Percentiles rank a stretch among this genome's conserved stretches.
These are phyloP conservation scores for Rhopilema esculentum DNA, from an alignment of 30 jellyfish, hydroid and myxozoan genomes.

Conservation along the genomic window DNA sequence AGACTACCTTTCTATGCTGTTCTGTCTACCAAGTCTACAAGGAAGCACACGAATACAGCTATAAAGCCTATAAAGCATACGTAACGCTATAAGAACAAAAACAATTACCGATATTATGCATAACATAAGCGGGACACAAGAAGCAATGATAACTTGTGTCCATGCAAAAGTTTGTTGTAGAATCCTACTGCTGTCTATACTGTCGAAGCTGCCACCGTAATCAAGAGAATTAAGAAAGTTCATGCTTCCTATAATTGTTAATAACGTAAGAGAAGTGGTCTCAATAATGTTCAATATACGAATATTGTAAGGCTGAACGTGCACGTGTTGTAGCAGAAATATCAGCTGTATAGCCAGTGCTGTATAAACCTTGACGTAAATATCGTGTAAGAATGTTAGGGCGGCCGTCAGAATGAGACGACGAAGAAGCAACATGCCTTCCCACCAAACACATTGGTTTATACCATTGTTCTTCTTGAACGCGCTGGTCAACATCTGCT, in stretches of 20 bases:
- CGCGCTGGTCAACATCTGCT: conserved; percentile 6
- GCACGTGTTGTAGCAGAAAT: conserved; percentile 57
- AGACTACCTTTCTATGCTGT: too few relatives aligned
- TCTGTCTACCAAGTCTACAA: too few relatives aligned
- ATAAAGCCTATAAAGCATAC: too few relatives aligned
- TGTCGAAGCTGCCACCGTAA: neutral
- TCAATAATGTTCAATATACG: conserved; percentile 28
- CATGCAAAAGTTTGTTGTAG: conserved; percentile 8
- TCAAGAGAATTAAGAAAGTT: neutral
- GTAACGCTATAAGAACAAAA: neutral
- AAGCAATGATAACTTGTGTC: neutral
- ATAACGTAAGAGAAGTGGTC: conserved; percentile 15
- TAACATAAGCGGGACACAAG: neutral
- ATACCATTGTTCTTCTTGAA: conserved; percentile 5
- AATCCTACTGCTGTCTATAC: neutral
- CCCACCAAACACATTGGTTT: conserved; percentile 26
- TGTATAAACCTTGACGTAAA: conserved; percentile 10
- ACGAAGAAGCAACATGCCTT: conserved; percentile 34
- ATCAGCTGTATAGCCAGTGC: neutral
- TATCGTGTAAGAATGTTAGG: conserved; percentile 3
- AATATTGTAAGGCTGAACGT: conserved; percentile 43
- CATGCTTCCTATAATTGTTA: conserved; percentile 16
- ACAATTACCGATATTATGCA: neutral
- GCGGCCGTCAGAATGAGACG: conserved; percentile 16
- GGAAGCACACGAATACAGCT: too few relatives aligned